Evolutionary conservation across 2,888 invertebrate species (phyloP).

Genomic region (Malacosoma neustria): DNA sequence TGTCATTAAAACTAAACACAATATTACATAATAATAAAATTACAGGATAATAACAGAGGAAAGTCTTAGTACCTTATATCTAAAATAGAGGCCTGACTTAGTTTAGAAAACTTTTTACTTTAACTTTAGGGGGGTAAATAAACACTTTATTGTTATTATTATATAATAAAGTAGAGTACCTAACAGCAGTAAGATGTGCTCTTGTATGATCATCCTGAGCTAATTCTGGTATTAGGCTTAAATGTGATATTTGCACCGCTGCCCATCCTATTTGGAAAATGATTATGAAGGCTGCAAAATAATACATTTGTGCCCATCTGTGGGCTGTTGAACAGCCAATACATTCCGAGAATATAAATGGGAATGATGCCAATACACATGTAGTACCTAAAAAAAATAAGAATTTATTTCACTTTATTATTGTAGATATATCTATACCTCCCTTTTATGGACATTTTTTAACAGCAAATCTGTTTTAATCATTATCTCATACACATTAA

Average conservation of each 20-base stretch:
- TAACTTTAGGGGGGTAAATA: too few relatives aligned
- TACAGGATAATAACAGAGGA: too few relatives aligned
- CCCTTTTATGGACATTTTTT: too few relatives aligned
- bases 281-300: constrained; percentile 83
- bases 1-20: too few relatives aligned
- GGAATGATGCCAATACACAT: constrained; percentile 86
- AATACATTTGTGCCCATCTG: constrained; percentile 82
- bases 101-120: too few relatives aligned
- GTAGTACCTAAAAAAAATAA: constrained; percentile 76
- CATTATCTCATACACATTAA: too few relatives aligned
- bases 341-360: constrained; percentile 90
- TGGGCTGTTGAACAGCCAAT: constrained; percentile 77
- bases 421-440: too few relatives aligned
- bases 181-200: constrained; percentile 84
- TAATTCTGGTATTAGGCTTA: constrained; percentile 89
- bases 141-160: constrained; percentile 4
- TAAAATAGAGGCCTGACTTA: too few relatives aligned
- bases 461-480: too few relatives aligned
- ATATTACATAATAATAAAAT: too few relatives aligned
- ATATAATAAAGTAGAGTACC: constrained; percentile 58
- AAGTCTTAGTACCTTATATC: too few relatives aligned
- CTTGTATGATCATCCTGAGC: constrained; percentile 83
- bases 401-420: constrained; percentile 1
- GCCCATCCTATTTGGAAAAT: constrained; percentile 97
- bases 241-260: constrained; percentile 91